phyloP scores from a whole-genome alignment of 2,888 invertebrate genomes.

The Geotrupes spiniger region DNA sequence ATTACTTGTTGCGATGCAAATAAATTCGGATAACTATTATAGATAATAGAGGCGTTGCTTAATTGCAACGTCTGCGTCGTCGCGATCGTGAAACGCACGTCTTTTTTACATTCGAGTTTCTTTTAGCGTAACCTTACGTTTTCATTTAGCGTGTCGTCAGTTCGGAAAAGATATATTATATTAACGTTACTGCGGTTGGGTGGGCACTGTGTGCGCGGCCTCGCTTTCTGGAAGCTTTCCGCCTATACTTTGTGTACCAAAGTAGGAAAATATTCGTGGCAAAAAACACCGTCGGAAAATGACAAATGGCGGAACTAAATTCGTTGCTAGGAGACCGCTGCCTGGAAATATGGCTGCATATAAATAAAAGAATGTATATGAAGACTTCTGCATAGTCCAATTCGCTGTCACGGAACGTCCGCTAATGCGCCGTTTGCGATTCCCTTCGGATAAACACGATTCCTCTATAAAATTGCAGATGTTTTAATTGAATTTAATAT shows the following conservation, averaged over 20 bases:
- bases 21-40: too few species aligned
- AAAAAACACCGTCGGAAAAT: constrained; percentile 38
- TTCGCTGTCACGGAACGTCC: constrained; percentile 31
- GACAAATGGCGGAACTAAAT: constrained; percentile 42
- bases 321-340: constrained; percentile 45
- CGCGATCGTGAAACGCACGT: too few species aligned
- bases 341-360: constrained; percentile 46
- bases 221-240: constrained; percentile 28
- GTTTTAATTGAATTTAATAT: too few species aligned
- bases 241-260: constrained; percentile 38
- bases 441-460: constrained; percentile 13
- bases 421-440: constrained; percentile 22
- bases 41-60: too few species aligned
- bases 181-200: constrained; percentile 30
- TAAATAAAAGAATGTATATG: constrained; percentile 43
- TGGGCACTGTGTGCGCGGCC: constrained; percentile 27
- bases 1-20: too few species aligned
- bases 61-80: too few species aligned
- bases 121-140: too few species aligned
- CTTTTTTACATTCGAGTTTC: too few species aligned
- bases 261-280: constrained; percentile 43
- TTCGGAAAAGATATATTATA: constrained; percentile 27
- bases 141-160: constrained; percentile 3
- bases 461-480: too few species aligned
- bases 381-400: constrained; percentile 43